A percentile compares a stretch with the other conserved stretches of the same genome.
These are phyloP conservation scores for Gerris buenoi DNA, from an alignment of 1,140 invertebrate genomes.

Conservation along the genomic window DNA sequence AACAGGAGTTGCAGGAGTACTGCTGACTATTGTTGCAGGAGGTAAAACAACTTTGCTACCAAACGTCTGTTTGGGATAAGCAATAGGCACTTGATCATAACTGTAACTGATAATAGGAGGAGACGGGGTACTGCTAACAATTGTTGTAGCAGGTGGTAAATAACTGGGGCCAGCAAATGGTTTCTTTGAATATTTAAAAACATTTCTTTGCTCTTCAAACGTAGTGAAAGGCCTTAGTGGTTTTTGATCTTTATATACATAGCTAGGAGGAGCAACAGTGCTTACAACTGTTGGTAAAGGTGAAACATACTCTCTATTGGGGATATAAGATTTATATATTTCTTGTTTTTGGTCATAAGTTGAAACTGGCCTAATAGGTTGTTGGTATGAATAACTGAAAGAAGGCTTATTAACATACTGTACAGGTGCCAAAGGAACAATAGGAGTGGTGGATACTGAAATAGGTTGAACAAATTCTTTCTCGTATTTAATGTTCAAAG, in stretches of 20 bases:
- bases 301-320: neutral
- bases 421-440: slow-evolving; percentile 22
- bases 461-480: slow-evolving; percentile 1
- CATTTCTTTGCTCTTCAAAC: no score
- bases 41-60: neutral
- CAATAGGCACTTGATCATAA: neutral
- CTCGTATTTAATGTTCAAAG: neutral
- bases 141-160: neutral
- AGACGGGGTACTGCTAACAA: slow-evolving; percentile 3
- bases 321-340: neutral
- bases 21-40: neutral
- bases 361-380: neutral
- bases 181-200: no score
- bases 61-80: neutral
- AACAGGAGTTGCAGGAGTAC: slow-evolving; percentile 6
- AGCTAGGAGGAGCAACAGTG: neutral
- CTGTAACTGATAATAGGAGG: neutral
- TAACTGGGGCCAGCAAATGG: neutral
- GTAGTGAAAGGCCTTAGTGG: no score
- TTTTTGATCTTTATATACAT: neutral
- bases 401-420: slow-evolving; percentile 19
- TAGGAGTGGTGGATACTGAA: slow-evolving; percentile 13
- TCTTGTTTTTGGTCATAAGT: neutral
- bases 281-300: neutral
- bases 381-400: neutral